Evolutionary conservation across 2,113 vertebrate species (phyloP).

Genomic region (Tamias sibiricus): DNA sequence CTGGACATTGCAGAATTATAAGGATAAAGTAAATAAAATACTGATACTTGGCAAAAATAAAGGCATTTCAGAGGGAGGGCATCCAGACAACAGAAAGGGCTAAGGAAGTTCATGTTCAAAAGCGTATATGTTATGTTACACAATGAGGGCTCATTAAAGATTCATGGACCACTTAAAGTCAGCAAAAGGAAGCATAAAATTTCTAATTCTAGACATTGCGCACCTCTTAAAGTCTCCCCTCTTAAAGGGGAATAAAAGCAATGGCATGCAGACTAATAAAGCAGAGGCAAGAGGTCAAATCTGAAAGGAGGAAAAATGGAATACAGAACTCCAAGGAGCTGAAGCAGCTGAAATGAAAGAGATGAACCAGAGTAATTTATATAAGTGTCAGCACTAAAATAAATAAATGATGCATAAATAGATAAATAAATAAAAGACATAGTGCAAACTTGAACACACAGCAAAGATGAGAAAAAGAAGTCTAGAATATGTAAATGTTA

Average conservation of each 20-base stretch:
- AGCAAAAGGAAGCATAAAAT: not conserved
- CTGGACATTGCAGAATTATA: not conserved
- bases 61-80: not conserved
- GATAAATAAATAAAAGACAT: conserved; percentile 6
- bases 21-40: not conserved
- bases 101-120: not conserved
- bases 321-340: not conserved
- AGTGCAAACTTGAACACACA: not conserved
- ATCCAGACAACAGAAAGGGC: not conserved
- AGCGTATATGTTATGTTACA: not conserved
- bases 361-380: not conserved
- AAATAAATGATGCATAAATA: not conserved
- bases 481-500: not conserved
- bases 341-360: not conserved
- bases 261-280: not conserved
- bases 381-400: not conserved
- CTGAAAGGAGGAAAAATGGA: not conserved
- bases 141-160: not conserved
- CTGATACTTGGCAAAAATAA: not conserved
- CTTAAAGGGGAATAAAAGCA: not conserved
- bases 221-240: conserved; percentile 25
- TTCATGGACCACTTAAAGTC: not conserved
- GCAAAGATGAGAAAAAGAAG: not conserved
- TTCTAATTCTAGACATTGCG: not conserved
- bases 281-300: not conserved